These are phyloP conservation scores for Sisor rabdophorus DNA, from an alignment of 2,113 vertebrate genomes.

Conservation along the genomic window DNA sequence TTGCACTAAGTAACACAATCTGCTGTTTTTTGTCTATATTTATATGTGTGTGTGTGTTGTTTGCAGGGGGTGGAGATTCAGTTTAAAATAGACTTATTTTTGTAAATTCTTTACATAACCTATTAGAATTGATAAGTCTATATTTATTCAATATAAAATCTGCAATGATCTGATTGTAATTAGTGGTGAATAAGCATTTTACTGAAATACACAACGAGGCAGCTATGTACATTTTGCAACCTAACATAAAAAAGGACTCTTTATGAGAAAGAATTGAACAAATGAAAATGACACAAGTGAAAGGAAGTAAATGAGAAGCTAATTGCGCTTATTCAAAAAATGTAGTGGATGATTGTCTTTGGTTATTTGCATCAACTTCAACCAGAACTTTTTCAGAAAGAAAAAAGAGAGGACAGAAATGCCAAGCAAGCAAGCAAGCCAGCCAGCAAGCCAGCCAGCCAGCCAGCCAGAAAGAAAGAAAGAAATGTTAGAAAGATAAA, in stretches of 20 bases:
- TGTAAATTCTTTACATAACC: background rate
- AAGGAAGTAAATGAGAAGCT: conserved; percentile 17
- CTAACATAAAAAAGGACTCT: background rate
- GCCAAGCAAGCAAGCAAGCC: too few relatives aligned
- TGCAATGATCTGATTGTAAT: background rate
- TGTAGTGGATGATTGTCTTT: background rate
- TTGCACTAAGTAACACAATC: conserved; percentile 5
- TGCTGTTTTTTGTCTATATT: conserved; percentile 14
- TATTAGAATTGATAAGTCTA: background rate
- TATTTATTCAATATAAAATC: background rate
- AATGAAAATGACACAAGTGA: conserved; percentile 4
- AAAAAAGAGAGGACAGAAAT: too few relatives aligned
- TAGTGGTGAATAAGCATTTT: background rate
- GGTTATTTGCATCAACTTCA: background rate
- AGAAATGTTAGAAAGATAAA: too few relatives aligned
- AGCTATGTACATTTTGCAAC: conserved; percentile 8
- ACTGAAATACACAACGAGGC: background rate
- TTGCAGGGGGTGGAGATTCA: conserved; percentile 35
- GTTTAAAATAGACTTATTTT: conserved; percentile 2
- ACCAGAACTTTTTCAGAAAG: background rate
- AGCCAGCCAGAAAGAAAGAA: too few relatives aligned
- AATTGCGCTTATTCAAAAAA: background rate
- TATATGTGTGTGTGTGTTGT: conserved; percentile 18
- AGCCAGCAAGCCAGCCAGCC: too few relatives aligned
- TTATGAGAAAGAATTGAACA: background rate